Base-by-base conservation (phyloP, 2,888 invertebrate species). In the Zygaena filipendulae region DNA sequence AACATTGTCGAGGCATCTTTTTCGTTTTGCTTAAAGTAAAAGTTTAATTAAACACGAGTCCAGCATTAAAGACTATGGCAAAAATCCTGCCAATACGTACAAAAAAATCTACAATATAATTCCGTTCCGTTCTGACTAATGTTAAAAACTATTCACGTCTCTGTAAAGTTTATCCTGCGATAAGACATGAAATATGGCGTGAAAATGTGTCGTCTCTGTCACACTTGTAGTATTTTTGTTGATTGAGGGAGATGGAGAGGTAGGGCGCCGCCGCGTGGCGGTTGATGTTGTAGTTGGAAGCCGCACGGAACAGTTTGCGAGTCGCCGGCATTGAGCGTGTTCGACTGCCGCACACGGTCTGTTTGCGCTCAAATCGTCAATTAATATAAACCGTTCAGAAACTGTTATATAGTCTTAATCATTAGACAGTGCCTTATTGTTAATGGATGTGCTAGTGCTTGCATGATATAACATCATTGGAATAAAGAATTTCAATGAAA, bases 241-340 rank as follows among this genome's bases (percentile, higher is more conserved):
- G 43, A 47, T 56, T 52, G 74, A 79, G 67, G 60, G 75, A 72
- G 74, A 74, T 46, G 55, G 69, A 58, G 48, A 60, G 67, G 70
- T 57, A 67, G 63, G 69, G 70, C 63, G 66, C 61, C 48, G 57
- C 66, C 68, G 69, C 62, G 71, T 67, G 69, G 72, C 64, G 68
- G 59, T 63, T 66, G 68, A 58, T 57, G 67, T 68, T 66, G 59
- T 64, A 62, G 66, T 60, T 67, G 52, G 59, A 64, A 70, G 62
- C 60, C 58, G 59, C 62, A 62, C 59, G 54, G 59, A 71, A 63
- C 75, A 77, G 77, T 79, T 75, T 72, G 75, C 75, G 61, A 79
- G 75, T 70, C 68, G 77, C 77, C 77, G 77, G 77, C 75, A 59
- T 37, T 59, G 72, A 56, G 75, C 67, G 49, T 59, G 74, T 72